phyloP scores from a whole-genome alignment of 2,113 vertebrate genomes.

The Danio rerio region GRCz12tu NC_133188.1:42417501-42418000 shows the following conservation, averaged over 20 bases:
- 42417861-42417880: too few relatives aligned
- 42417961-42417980: too few relatives aligned
- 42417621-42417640: conserved; percentile 16
- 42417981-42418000: too few relatives aligned
- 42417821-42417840: not conserved
- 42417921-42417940: too few relatives aligned
- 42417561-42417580: conserved; percentile 51
- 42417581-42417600: conserved; percentile 29
- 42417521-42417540: conserved; percentile 70
- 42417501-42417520: conserved; percentile 60
- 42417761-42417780: not conserved
- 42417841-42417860: not conserved
- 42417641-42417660: conserved; percentile 21
- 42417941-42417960: too few relatives aligned
- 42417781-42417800: conserved; percentile 4
- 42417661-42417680: conserved; percentile 3
- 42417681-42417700: conserved; percentile 10
- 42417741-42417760: not conserved
- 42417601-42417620: conserved; percentile 28
- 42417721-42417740: not conserved
- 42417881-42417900: too few relatives aligned
- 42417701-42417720: conserved; percentile 3
- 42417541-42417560: conserved; percentile 68
- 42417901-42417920: too few relatives aligned
- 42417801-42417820: not conserved